Evolutionary conservation across 2,888 invertebrate genomes (phyloP), one percentile per base, ranked within the genome.

Genomic region (Tubulanus polymorphus): DNA sequence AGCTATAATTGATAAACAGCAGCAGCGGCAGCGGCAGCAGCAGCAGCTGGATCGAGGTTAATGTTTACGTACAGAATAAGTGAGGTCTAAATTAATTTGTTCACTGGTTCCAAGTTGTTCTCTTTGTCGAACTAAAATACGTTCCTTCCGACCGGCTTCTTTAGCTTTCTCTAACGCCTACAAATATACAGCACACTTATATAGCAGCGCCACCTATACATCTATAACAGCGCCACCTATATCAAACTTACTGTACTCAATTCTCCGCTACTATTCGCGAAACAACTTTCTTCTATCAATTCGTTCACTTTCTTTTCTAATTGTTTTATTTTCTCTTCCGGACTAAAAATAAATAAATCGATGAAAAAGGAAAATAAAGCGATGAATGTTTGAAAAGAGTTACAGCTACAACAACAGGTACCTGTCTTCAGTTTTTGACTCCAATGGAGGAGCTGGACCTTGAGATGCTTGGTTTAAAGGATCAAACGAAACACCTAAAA

Each of bases 61-160:
- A n/a, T n/a, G n/a, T n/a, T 26, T 29, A 64, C 73, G 71, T 83
- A 93, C 96, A 59, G 91, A 90, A 81, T 93, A 96, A 0, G 96
- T 95, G 28, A 99, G 84, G 73, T 99, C 97, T 67, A 95, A 85
- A 77, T 97, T 97, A 74, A 93, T 92, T 55, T 88, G 87, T 61
- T 96, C 94, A 48, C 89, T 89, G 61, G 92, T 84, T 51, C 90
- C 89, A 55, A 79, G 69, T 76, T 97, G 94, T 78, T 96, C 96
- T 65, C 95, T 89, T 77, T 93, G 86, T 54, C 91, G 84, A 61
- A 93, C 91, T 49, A 97, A 81, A 62, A 89, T 89, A 54, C 93
- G 84, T 77, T 99, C 97, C 72, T 95, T 86, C 8, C 92, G 86
- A 1, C 94, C 93, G 0, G 97, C 95, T 78, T 99, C 97, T 78